Conservation (phyloP, 2,113 vertebrate species). For the Oplegnathus fasciatus region DNA sequence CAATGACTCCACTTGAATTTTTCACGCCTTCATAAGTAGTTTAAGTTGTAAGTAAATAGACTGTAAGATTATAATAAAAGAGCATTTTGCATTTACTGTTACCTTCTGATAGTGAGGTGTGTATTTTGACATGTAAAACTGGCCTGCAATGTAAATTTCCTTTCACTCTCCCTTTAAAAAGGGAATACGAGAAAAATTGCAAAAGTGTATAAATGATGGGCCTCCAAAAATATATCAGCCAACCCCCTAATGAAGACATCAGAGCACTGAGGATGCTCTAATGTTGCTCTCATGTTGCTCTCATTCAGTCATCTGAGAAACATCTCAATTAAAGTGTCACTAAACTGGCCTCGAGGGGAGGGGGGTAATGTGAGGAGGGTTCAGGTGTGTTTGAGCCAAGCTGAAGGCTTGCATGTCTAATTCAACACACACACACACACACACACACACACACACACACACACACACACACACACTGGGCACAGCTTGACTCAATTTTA, state of each 20-base stretch:
- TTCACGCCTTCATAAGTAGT: too few relatives aligned
- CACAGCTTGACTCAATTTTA: conserved; percentile 28
- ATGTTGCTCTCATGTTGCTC: neutral
- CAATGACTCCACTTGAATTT: neutral
- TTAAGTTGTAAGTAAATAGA: neutral
- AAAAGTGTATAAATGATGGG: neutral
- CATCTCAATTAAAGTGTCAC: conserved; percentile 13
- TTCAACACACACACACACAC: conserved; percentile 12
- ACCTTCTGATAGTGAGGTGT: neutral
- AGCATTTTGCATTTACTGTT: neutral
- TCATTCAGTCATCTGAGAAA: conserved; percentile 3
- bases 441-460: neutral
- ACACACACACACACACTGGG: conserved; percentile 15
- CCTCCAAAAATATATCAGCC: neutral
- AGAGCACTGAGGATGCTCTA: neutral
- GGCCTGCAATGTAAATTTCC: neutral
- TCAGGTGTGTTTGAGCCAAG: conserved; percentile 44
- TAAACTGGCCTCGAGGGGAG: neutral
- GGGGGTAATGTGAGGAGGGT: conserved; percentile 25
- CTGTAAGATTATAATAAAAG: neutral
- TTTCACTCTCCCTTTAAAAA: neutral
- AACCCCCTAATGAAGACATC: neutral
- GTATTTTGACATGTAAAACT: neutral
- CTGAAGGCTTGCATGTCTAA: conserved; percentile 31
- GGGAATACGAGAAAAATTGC: neutral